Base-by-base conservation (phyloP, 2,888 invertebrate species). In the Galeopsomyia nigrocyanea region DNA sequence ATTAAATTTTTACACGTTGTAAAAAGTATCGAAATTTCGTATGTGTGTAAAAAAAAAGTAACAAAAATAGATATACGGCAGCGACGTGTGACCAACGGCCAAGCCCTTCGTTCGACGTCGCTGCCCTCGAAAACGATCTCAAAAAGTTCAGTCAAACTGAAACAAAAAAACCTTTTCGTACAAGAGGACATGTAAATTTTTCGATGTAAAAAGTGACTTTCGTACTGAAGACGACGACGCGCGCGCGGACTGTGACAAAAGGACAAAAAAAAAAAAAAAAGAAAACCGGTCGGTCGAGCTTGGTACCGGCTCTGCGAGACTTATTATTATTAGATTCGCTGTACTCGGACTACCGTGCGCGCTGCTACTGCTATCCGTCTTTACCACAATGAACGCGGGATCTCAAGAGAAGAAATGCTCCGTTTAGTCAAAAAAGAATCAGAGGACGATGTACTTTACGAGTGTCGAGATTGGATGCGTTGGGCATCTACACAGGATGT, bases 91-190 rank as follows among this genome's bases (percentile, higher is more conserved):
- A 76, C 69, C 60, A 62, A 77, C 46, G 64, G 71, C 71, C 61
- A 57, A 53, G 51, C 68, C 68, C 71, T 77, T 68, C 61, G 67
- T 75, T 63, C 21, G 57, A 62, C 71, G 55, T 62, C 77, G 75
- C 19, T 73, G 64, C 63, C 17, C 16, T 60, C 3, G 5, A 3
- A 26, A 26, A 21, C 49, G 53, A 19, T 61, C 50, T 39, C 39
- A 39, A 26, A 26, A 26, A 39, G 64, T 67, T 71, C 72, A 74
- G 69, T 76, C 31, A 71, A 72, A 76, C 68, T 73, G 68, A 75
- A 26, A 65, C 55, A 51, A 39, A 26, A 26, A 5, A 26, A 26
- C 26, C 26, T 51, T 68, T 73, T 69, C 51, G 65, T 65, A 69
- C 47, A 21, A 14, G 16, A 46, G 46, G 13, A 22, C 22, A 51